phyloP scores from a whole-genome alignment of 2,797 vertebrate species.

The Amphiprion clarkii region DNA sequence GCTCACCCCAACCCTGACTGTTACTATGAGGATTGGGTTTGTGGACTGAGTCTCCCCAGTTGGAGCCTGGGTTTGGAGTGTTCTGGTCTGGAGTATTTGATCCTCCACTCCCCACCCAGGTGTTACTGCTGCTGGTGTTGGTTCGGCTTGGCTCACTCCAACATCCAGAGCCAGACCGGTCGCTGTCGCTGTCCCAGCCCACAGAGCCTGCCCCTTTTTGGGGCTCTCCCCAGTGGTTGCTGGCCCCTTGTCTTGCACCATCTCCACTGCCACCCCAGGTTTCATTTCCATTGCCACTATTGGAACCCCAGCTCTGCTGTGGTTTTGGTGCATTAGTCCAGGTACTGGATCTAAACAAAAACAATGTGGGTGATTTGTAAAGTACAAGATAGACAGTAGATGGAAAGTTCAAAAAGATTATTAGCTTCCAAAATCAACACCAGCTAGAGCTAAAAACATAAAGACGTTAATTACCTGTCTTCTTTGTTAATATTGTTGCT shows the following conservation, averaged over 20 bases:
- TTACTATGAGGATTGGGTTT: slow-evolving; percentile 86
- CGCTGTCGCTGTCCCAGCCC: slow-evolving; percentile 91
- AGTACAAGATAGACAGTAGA: no score
- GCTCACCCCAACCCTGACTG: slow-evolving; percentile 89
- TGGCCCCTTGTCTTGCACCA: slow-evolving; percentile 76
- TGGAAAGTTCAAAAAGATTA: no score
- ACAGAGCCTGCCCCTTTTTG: slow-evolving; percentile 89
- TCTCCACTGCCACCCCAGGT: slow-evolving; percentile 90
- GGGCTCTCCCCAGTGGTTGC: slow-evolving; percentile 92
- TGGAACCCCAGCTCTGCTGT: slow-evolving; percentile 88
- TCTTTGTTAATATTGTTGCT: slow-evolving; percentile 91
- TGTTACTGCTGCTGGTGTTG: slow-evolving; percentile 86
- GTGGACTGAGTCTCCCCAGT: slow-evolving; percentile 89
- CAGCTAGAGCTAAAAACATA: neutral
- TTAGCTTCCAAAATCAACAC: neutral
- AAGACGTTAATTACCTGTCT: slow-evolving; percentile 80
- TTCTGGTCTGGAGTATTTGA: slow-evolving; percentile 87
- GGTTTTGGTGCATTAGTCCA: slow-evolving; percentile 90
- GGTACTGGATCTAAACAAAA: slow-evolving; percentile 79
- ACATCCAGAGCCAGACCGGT: slow-evolving; percentile 92
- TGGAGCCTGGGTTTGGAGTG: slow-evolving; percentile 76
- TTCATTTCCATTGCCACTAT: slow-evolving; percentile 78
- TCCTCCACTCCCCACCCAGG: slow-evolving; percentile 84
- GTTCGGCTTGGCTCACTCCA: slow-evolving; percentile 90
- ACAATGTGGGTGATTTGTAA: neutral